Base-by-base conservation (phyloP, 2,113 vertebrate genomes). In the Brachionichthys hirsutus region DNA sequence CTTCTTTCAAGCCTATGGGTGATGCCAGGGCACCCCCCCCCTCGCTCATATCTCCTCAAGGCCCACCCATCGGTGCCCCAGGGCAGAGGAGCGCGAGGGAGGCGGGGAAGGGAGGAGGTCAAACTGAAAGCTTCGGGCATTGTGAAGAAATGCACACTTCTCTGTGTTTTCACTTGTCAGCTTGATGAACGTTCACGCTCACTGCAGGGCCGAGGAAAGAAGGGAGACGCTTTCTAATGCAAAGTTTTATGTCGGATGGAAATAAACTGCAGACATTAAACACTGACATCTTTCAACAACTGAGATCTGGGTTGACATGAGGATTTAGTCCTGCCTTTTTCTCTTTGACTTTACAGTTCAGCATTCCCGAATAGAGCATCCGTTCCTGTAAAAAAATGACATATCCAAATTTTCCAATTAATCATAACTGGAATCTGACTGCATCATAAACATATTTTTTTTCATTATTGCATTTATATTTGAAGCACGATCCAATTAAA, bases 131-230 rank as follows among this genome's bases (percentile, higher is more conserved):
- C 88, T 82, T 59, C 61, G 68, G 81, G 88, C 84, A 12, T 17
- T 66, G 54, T 36, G 45, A 70, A 70, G 78, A 86, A 86, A 85
- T 75, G 78, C 67, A 81, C 72, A 71, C 71, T 71, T 56, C 51
- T 50, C 61, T 69, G 64, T 84, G 85, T 87, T 88, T 89, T 91
- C 82, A 73, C 85, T 86, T 87, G 81, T 88, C 84, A 84, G 42
- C 52, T 57, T 84, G 87, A 88, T 84, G 58, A 79, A 88, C 73
- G 79, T 76, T 84, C 67, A 73, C 16, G 69, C 67, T 57, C 20
- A 16, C 44, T 48, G 56, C 67, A 78, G 18, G 65, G 44, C 61
- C 49, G 19, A 22, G 19, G 19, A 9, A 17, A 47, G 54, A 62
- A 72, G 60, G 13, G 24, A 34, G 19, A 17, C 6, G 16, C n/a